phyloP scores from a whole-genome alignment of 2,888 invertebrate genomes.

The Zaprionus lineosus region DNA sequence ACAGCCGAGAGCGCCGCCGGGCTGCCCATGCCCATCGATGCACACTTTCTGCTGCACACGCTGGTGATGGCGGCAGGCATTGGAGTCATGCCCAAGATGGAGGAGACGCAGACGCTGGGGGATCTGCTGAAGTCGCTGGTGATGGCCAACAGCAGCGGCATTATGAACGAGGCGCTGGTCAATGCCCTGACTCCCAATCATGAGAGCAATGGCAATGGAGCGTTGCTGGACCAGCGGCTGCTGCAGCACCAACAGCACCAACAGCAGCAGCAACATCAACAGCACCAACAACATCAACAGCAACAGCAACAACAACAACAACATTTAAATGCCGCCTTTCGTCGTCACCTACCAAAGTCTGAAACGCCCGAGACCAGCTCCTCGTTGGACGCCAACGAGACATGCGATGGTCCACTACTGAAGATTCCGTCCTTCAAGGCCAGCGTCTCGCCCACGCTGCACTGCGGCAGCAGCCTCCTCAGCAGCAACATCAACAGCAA shows the following conservation, averaged over 20 bases:
- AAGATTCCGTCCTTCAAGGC: conserved; percentile 97
- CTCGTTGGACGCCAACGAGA: conserved; percentile 80
- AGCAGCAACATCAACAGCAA: conserved; percentile 72
- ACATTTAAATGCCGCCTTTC: conserved; percentile 60
- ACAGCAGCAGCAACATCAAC: conserved; percentile 78
- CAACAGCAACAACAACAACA: conserved; percentile 66
- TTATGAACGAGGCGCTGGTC: conserved; percentile 57
- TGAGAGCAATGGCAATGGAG: conserved; percentile 64
- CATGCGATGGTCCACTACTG: conserved; percentile 88
- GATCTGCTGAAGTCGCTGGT: conserved; percentile 79
- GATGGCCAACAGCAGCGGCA: conserved; percentile 67
- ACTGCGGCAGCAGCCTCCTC: conserved; percentile 48
- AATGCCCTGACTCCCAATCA: conserved; percentile 42
- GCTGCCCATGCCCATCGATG: conserved; percentile 71
- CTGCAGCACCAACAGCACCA: conserved; percentile 69
- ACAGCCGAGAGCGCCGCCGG: conserved; percentile 45
- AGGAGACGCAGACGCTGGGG: conserved; percentile 78
- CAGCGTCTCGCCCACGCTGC: conserved; percentile 75
- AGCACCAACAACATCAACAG: conserved; percentile 71
- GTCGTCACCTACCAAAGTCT: conserved; percentile 81
- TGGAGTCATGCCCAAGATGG: conserved; percentile 66
- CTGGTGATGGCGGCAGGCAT: conserved; percentile 78
- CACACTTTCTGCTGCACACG: conserved; percentile 78
- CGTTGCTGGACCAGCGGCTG: conserved; percentile 71
- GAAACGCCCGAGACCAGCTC: conserved; percentile 84